A percentile compares a stretch with the other conserved stretches of the same genome.
These are phyloP conservation scores for Ctena decussata DNA, from an alignment of 2,888 invertebrate genomes.

Conservation along the genomic window DNA sequence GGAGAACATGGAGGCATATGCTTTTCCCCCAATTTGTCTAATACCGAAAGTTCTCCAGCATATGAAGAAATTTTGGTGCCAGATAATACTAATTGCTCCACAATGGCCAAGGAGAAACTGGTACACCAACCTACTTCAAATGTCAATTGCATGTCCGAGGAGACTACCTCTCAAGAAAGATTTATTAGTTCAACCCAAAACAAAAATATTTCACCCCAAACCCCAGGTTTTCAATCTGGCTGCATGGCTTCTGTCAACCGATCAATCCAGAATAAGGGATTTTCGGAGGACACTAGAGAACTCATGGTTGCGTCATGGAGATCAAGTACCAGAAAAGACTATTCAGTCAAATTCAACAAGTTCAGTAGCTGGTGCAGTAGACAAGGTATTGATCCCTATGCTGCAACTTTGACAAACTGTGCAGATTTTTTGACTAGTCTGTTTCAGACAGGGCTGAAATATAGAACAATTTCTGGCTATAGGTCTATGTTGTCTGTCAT, in stretches of 20 bases:
- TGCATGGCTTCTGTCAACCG: slow-evolving; percentile 25
- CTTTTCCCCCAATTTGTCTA: slow-evolving; percentile 49
- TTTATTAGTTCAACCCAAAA: slow-evolving; percentile 41
- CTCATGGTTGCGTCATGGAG: slow-evolving; percentile 10
- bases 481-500: slow-evolving; percentile 19
- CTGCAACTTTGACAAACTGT: neutral
- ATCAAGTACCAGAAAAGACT: slow-evolving; percentile 16
- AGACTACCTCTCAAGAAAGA: slow-evolving; percentile 4
- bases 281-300: slow-evolving; percentile 14
- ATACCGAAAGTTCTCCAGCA: too few relatives aligned
- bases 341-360: slow-evolving; percentile 14
- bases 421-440: slow-evolving; percentile 10
- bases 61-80: slow-evolving; percentile 45
- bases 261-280: slow-evolving; percentile 5
- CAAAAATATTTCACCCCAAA: slow-evolving; percentile 34
- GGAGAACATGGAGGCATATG: slow-evolving; percentile 55
- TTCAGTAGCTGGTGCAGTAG: slow-evolving; percentile 27
- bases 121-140: slow-evolving; percentile 20
- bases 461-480: slow-evolving; percentile 17
- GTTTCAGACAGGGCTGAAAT: neutral
- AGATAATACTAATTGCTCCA: slow-evolving; percentile 60
- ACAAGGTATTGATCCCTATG: slow-evolving; percentile 28
- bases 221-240: too few relatives aligned
- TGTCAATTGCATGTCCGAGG: slow-evolving; percentile 22
- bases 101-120: slow-evolving; percentile 36